Evolutionary conservation across 2,113 vertebrate genomes (phyloP).

Genomic region (Lampris megalopsis): DNA sequence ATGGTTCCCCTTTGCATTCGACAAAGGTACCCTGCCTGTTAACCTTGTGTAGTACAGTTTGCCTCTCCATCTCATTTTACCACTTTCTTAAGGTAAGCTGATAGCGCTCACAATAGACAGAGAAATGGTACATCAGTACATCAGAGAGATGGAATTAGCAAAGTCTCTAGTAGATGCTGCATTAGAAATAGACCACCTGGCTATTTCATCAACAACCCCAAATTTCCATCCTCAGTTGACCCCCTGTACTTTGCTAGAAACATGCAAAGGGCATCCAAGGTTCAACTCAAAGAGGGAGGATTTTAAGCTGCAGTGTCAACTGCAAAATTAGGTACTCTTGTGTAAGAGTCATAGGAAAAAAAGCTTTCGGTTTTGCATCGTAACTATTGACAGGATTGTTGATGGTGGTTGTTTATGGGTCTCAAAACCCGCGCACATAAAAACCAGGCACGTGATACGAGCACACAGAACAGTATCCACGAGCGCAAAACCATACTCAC

Average conservation of each 20-base stretch:
- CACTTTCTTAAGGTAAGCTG: not conserved
- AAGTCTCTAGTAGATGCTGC: not conserved
- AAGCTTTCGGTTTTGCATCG: not conserved
- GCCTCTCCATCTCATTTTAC: not conserved
- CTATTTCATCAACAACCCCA: not conserved
- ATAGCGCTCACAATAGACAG: not conserved
- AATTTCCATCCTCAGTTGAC: not conserved
- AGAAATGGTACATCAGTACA: not conserved
- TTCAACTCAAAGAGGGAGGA: not conserved
- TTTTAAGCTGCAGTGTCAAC: not conserved
- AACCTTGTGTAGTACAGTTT: not conserved
- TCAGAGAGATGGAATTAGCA: constrained; percentile 9
- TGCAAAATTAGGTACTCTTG: not conserved
- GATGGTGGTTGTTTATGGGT: no score
- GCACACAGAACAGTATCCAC: no score
- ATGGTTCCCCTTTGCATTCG: no score
- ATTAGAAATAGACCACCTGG: not conserved
- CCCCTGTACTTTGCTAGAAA: not conserved
- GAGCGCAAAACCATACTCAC: no score
- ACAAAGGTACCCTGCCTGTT: not conserved
- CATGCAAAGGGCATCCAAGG: not conserved
- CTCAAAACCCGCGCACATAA: no score
- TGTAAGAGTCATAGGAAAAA: not conserved
- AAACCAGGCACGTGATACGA: no score
- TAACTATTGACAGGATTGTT: not conserved